These are phyloP conservation scores for Macropus fuliginosus DNA, from an alignment of 2,797 vertebrate species.

Conservation along the genomic window DNA sequence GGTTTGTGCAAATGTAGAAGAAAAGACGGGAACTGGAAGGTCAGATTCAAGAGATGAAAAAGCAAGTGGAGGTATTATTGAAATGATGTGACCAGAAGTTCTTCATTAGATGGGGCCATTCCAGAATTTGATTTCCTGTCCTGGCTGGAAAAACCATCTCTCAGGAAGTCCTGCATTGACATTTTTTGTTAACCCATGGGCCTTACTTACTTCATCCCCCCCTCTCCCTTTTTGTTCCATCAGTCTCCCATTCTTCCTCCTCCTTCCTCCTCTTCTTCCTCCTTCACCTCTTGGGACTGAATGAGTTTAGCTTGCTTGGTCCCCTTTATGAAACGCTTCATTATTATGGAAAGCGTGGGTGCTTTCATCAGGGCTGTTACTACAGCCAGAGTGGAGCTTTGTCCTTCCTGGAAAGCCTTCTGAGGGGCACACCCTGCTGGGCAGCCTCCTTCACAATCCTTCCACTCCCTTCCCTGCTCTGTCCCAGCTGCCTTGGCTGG, in stretches of 20 bases:
- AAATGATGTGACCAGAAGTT: background rate
- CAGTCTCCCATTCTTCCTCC: background rate
- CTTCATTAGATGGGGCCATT: background rate
- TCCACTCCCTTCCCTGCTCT: background rate
- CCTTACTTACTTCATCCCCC: background rate
- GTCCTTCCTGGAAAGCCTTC: background rate
- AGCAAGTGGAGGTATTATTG: background rate
- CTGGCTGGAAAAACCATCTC: background rate
- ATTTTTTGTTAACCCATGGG: background rate
- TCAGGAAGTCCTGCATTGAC: background rate
- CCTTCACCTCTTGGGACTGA: background rate
- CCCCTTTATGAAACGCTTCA: background rate
- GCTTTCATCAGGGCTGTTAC: background rate
- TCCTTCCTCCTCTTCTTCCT: background rate
- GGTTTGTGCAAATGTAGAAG: slow-evolving; percentile 13
- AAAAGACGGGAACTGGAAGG: background rate
- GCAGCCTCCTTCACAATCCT: background rate
- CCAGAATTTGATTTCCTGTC: slow-evolving; percentile 2
- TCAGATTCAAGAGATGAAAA: background rate
- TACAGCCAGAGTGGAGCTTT: background rate
- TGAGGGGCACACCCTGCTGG: background rate
- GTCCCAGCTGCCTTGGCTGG: background rate
- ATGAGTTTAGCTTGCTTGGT: background rate
- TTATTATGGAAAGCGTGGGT: background rate
- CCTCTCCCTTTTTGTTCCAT: background rate